These are phyloP conservation scores for Philereme transversata DNA, from an alignment of 2,888 invertebrate genomes.

Conservation along the genomic window DNA sequence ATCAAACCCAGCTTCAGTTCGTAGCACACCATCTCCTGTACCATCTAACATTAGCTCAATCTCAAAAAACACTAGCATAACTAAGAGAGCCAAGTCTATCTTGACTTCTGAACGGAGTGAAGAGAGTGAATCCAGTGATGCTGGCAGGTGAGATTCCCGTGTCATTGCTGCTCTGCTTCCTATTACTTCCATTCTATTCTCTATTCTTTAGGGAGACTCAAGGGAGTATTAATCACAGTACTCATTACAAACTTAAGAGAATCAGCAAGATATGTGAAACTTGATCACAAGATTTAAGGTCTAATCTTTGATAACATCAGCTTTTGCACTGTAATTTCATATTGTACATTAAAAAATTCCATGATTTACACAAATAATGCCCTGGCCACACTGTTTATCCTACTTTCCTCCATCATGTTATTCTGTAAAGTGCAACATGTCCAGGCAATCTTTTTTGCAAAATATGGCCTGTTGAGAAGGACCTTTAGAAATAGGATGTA, in stretches of 20 bases:
- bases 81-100: constrained; percentile 88
- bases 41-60: constrained; percentile 89
- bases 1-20: constrained; percentile 87
- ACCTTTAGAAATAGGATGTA: too few species aligned
- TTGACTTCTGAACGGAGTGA: constrained; percentile 88
- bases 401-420: too few species aligned
- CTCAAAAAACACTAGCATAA: constrained; percentile 84
- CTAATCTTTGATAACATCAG: too few species aligned
- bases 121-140: constrained; percentile 87
- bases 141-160: constrained; percentile 63
- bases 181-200: background rate
- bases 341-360: too few species aligned
- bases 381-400: too few species aligned
- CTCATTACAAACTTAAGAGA: background rate
- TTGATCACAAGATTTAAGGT: background rate
- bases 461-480: too few species aligned
- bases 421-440: too few species aligned
- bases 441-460: too few species aligned
- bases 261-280: background rate
- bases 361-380: too few species aligned
- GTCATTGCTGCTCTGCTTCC: constrained; percentile 15
- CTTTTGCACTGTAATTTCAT: too few species aligned
- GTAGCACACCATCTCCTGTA: constrained; percentile 89
- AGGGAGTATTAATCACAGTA: background rate
- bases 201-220: background rate